Conservation (phyloP, 2,888 invertebrate genomes). For the Malachius bipustulatus region DNA sequence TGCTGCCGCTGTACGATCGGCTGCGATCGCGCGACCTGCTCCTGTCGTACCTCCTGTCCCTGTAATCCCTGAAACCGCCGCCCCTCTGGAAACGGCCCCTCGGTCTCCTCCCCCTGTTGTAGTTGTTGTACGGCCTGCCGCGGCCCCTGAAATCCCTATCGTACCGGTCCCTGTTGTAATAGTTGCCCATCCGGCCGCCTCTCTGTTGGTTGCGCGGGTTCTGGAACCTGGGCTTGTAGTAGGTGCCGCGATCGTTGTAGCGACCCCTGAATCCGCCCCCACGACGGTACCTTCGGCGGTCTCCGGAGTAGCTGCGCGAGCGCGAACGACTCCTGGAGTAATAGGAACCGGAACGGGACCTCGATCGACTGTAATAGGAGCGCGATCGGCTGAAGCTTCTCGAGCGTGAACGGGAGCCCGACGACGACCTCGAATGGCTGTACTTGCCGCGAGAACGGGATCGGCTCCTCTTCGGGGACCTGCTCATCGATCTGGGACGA, state of each 20-base stretch:
- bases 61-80: conserved; percentile 51
- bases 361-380: conserved; percentile 47
- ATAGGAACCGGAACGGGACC: conserved; percentile 38
- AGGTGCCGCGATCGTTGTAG: conserved; percentile 61
- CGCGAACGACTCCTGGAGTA: conserved; percentile 49
- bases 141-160: conserved; percentile 26
- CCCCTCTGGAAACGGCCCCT: conserved; percentile 33
- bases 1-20: conserved; percentile 40
- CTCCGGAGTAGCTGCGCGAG: conserved; percentile 45
- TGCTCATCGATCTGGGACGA: conserved; percentile 39
- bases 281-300: conserved; percentile 36
- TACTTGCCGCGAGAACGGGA: conserved; percentile 47
- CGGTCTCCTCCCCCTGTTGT: conserved; percentile 24
- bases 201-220: conserved; percentile 43
- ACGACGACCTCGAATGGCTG: conserved; percentile 35
- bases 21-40: conserved; percentile 43
- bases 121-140: conserved; percentile 31
- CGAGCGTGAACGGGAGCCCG: conserved; percentile 39
- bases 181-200: conserved; percentile 33
- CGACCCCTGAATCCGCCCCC: conserved; percentile 39
- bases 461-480: conserved; percentile 53
- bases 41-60: conserved; percentile 51
- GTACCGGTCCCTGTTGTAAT: conserved; percentile 32
- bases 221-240: conserved; percentile 69
- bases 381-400: conserved; percentile 43